Evolutionary conservation across 2,113 vertebrate species (phyloP), one percentile per base, ranked within the genome.

Genomic region (Silurus asotus): DNA sequence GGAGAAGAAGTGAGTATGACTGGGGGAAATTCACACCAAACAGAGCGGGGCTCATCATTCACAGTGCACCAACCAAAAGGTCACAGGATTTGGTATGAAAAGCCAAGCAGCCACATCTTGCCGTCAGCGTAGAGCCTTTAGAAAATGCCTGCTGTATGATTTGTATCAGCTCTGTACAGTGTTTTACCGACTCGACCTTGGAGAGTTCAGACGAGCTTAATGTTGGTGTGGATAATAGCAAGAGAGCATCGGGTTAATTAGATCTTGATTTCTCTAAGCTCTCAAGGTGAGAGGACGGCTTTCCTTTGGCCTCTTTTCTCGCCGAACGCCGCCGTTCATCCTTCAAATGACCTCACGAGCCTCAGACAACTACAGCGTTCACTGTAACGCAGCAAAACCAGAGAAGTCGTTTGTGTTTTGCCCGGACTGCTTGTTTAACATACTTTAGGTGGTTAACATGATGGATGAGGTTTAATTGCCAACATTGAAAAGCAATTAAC

Each of bases 201-300:
- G 55, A 49, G 37, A 82, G 82, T 76, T 53, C 51, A 69, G 17
- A 28, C 74, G 13, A 51, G 79, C 14, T 82, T 85, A 82, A 82
- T 55, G 80, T 82, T 82, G 25, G 58, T 56, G 58, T 64, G 51
- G 69, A 82, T 67, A 51, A 75, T 80, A 45, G 58, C 56, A 23
- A 45, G 61, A 67, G 48, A 64, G 85, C 70, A 23, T n/a, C n/a
- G 11, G 72, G 45, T 85, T 85, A 85, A 87, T 85, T 85, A 83
- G 76, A 80, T 81, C 84, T 45, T 51, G 25, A 28, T 65, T 76
- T 25, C 75, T 79, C 28, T 7, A 59, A 8, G 81, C 81, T 37
- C 74, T 61, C 70, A 76, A 86, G 82, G 70, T 84, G 82, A 61
- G 77, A 70, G 20, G 59, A 20, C 5, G 74, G 64, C 69, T 75